phyloP scores from a whole-genome alignment of 1,140 invertebrate genomes.

The Parapsyche elsis region DNA sequence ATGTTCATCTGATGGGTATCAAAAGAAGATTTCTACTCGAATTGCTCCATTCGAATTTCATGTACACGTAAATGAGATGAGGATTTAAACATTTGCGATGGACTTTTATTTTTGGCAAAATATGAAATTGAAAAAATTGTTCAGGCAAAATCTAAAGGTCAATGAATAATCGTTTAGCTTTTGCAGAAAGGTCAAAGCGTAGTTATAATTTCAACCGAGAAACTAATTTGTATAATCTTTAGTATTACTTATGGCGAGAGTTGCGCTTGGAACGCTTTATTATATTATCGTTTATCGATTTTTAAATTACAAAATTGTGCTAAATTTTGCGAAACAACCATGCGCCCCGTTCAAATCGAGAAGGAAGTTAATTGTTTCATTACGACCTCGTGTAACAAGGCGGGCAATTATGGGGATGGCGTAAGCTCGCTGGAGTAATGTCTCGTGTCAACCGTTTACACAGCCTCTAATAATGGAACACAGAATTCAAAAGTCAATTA shows the following conservation, averaged over 20 bases:
- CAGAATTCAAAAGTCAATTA: too few species aligned
- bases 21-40: not conserved
- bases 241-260: too few species aligned
- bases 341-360: not conserved
- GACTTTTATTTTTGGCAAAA: not conserved
- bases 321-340: too few species aligned
- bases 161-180: not conserved
- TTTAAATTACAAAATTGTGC: too few species aligned
- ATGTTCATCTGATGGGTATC: not conserved
- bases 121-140: not conserved
- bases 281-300: too few species aligned
- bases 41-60: not conserved
- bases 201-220: too few species aligned
- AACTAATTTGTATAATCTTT: too few species aligned
- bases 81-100: not conserved
- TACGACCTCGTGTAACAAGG: constrained; percentile 8
- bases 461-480: too few species aligned
- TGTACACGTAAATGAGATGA: not conserved
- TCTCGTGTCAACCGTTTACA: constrained; percentile 6
- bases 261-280: too few species aligned
- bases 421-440: constrained; percentile 6
- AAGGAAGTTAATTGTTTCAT: constrained; percentile 25
- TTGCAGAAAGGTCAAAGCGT: too few species aligned
- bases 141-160: not conserved
- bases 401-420: not conserved